A percentile compares a stretch with the other conserved stretches of the same genome.
Evolutionary conservation across 2,797 vertebrate species (phyloP).

Genomic region (Pelochelys cantorii): DNA sequence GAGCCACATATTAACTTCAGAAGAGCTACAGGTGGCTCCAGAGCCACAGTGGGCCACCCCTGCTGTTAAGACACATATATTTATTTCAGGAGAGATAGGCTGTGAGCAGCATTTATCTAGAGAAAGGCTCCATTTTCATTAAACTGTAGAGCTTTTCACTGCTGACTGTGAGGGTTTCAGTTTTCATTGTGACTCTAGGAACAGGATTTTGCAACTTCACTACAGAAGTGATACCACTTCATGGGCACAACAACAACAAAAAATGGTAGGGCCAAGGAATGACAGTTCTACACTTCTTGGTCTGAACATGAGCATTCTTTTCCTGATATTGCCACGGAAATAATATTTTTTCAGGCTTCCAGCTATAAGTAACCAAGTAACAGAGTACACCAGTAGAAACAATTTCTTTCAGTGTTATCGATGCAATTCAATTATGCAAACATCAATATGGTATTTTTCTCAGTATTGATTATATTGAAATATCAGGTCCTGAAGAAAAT

Average conservation of each 20-base stretch:
- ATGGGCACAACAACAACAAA: not conserved
- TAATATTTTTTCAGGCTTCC: not conserved
- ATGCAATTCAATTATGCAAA: fast-evolving
- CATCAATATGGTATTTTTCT: not conserved
- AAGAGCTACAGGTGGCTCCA: too few species aligned
- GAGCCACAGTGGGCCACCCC: too few species aligned
- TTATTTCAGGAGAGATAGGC: not conserved
- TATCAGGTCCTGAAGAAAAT: not conserved
- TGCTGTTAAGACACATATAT: fast-evolving
- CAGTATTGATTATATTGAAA: not conserved
- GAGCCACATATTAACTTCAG: too few species aligned
- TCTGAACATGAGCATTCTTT: not conserved
- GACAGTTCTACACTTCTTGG: not conserved
- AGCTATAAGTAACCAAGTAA: not conserved
- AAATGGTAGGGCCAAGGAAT: not conserved
- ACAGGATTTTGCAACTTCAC: not conserved
- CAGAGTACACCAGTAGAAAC: fast-evolving
- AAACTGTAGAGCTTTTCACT: constrained; percentile 36
- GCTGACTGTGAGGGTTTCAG: not conserved
- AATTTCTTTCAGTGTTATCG: not conserved
- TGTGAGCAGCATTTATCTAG: not conserved
- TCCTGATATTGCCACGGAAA: not conserved
- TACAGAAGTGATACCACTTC: not conserved
- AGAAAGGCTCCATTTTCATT: not conserved
- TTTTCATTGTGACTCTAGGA: fast-evolving